Base-by-base conservation (phyloP, 2,797 vertebrate genomes). In the Oreochromis grahami region DNA sequence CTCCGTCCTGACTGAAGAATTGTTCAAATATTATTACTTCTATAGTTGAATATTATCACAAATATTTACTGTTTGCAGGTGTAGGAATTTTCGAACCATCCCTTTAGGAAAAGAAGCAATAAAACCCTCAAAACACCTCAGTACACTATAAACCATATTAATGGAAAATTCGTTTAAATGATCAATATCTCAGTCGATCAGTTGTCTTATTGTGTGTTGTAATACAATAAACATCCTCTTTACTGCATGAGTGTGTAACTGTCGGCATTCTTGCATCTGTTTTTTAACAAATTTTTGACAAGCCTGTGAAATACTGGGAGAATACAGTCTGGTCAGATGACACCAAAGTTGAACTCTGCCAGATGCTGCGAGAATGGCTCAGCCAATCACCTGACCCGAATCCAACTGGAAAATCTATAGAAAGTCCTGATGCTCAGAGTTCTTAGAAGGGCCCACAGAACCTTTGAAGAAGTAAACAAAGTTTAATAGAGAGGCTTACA, bases 401-500 rank as follows among this genome's bases (percentile, higher is more conserved):
- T 58, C 56, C 56, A 58, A 58, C 55, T 3, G 29, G 55, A 32
- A 58, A 0, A 58, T 0, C 56, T 58, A 11, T 34, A 29, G 29
- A 58, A 58, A 58, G 56, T 34, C 15, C 56, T 34, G 15, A 34
- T 34, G 29, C 15, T 58, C 0, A 17, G 55, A 32, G 14, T 4
- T 58, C 56, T 17, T 1, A 58, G 55, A 32, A 58, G 26, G 26
- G 26, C 14, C 26, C 26, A 19, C 29, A 34, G 29, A 58, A 34
- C 15, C 56, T 34, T 7, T 60, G 56, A 58, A 58, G 29, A 60
- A 60, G 56, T 2, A 19, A 58, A 58, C 56, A 34, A 58, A 34
- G 2, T 58, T 3, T 58, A 29, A 29, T 56, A 56, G 4, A 15
- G 8, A 58, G 55, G 26, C 26, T 32, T 1, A 36, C 4, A 0